These are phyloP conservation scores for Mergus octosetaceus DNA, from an alignment of 2,797 vertebrate genomes.

Conservation along the genomic window DNA sequence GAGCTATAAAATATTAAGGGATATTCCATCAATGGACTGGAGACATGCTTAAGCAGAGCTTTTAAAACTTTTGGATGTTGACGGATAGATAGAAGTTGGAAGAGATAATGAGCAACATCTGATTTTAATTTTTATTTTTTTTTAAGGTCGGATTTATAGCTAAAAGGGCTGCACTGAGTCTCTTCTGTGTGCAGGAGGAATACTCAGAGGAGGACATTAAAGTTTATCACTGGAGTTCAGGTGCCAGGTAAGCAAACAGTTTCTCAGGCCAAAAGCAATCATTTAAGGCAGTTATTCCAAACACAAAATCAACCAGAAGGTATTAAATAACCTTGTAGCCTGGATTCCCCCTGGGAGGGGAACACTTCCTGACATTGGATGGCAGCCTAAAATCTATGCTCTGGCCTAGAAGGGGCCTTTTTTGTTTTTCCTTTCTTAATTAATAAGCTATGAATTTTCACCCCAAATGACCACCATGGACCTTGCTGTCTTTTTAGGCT, in stretches of 20 bases:
- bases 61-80: slow-evolving; percentile 22
- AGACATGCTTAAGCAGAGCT: slow-evolving; percentile 46
- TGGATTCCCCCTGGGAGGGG: neutral
- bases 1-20: slow-evolving; percentile 71
- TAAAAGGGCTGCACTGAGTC: neutral
- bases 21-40: slow-evolving; percentile 27
- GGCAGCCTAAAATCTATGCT: slow-evolving; percentile 52
- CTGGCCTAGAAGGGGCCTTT: neutral
- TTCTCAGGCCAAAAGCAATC: slow-evolving; percentile 49
- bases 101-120: slow-evolving; percentile 10
- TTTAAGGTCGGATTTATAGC: slow-evolving; percentile 4
- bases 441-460: slow-evolving; percentile 49
- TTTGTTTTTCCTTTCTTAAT: neutral
- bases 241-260: slow-evolving; percentile 69
- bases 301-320: slow-evolving; percentile 38
- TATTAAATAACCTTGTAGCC: slow-evolving; percentile 51
- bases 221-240: slow-evolving; percentile 52
- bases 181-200: neutral
- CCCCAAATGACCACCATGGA: neutral
- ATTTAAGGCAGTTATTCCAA: slow-evolving; percentile 45
- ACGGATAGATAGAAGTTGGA: neutral
- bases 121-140: neutral
- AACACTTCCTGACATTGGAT: slow-evolving; percentile 54
- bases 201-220: slow-evolving; percentile 4
- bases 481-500: neutral